phyloP scores from a whole-genome alignment of 2,113 vertebrate genomes.

The Pantherophis guttatus region DNA sequence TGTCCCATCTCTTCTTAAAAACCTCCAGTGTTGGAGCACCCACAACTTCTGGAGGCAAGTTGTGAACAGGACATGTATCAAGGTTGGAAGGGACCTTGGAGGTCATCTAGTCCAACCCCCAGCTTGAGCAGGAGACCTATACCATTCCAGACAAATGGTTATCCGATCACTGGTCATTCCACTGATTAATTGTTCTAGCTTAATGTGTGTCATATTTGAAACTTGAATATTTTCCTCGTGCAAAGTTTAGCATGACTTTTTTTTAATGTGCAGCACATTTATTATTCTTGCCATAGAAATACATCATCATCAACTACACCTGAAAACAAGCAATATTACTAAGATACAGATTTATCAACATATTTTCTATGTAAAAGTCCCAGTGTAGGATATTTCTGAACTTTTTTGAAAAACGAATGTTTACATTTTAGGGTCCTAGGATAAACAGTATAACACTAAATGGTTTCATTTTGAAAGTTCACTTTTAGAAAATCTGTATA shows the following conservation, averaged over 20 bases:
- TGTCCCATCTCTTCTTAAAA: background rate
- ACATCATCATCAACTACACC: background rate
- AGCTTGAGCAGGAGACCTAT: too few species aligned
- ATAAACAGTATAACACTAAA: constrained; percentile 18
- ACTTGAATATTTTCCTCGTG: background rate
- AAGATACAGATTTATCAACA: background rate
- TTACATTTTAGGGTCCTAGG: background rate
- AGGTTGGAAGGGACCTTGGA: too few species aligned
- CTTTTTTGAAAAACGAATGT: background rate
- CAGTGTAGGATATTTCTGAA: background rate
- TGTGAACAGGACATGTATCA: too few species aligned
- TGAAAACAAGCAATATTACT: background rate
- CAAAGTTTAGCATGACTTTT: background rate
- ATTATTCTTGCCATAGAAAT: background rate
- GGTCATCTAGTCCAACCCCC: too few species aligned
- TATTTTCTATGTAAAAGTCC: background rate
- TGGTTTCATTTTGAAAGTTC: background rate
- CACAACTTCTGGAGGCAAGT: background rate
- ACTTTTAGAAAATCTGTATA: constrained; percentile 16
- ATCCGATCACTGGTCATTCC: background rate
- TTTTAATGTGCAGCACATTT: background rate
- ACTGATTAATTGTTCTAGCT: background rate
- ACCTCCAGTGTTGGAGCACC: background rate
- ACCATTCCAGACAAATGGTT: too few species aligned
- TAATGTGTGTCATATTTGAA: background rate